phyloP scores from a whole-genome alignment of 1,140 invertebrate genomes.

The Eumaeus atala region DNA sequence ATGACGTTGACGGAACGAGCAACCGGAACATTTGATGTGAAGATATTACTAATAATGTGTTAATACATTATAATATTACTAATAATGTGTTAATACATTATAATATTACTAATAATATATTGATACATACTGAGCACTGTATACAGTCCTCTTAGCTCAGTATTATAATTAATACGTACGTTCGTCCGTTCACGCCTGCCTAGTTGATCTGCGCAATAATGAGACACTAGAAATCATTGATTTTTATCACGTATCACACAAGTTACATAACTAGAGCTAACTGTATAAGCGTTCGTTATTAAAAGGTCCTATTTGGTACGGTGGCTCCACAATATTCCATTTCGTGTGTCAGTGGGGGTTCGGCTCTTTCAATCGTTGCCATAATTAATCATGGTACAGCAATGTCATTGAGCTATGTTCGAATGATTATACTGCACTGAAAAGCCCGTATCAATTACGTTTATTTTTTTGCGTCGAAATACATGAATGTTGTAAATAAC shows the following conservation, averaged over 20 bases:
- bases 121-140: too few species aligned
- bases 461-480: neutral
- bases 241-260: neutral
- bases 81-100: too few species aligned
- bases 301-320: slow-evolving; percentile 53
- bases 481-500: too few species aligned
- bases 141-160: too few species aligned
- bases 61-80: too few species aligned
- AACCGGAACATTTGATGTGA: too few species aligned
- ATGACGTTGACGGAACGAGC: too few species aligned
- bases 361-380: slow-evolving; percentile 57
- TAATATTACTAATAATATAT: too few species aligned
- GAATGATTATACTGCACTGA: slow-evolving; percentile 17
- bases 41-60: too few species aligned
- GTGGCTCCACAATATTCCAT: slow-evolving; percentile 62
- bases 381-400: slow-evolving; percentile 70
- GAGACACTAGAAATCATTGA: neutral
- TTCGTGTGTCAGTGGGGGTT: slow-evolving; percentile 66
- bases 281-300: slow-evolving; percentile 48
- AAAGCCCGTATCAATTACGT: slow-evolving; percentile 1
- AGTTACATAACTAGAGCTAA: slow-evolving; percentile 23
- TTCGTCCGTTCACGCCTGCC: too few species aligned
- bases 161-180: too few species aligned
- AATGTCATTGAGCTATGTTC: slow-evolving; percentile 62
- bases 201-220: too few species aligned